phyloP scores from a whole-genome alignment of 2,888 invertebrate genomes.

The Drosophila mayaguana region DNA sequence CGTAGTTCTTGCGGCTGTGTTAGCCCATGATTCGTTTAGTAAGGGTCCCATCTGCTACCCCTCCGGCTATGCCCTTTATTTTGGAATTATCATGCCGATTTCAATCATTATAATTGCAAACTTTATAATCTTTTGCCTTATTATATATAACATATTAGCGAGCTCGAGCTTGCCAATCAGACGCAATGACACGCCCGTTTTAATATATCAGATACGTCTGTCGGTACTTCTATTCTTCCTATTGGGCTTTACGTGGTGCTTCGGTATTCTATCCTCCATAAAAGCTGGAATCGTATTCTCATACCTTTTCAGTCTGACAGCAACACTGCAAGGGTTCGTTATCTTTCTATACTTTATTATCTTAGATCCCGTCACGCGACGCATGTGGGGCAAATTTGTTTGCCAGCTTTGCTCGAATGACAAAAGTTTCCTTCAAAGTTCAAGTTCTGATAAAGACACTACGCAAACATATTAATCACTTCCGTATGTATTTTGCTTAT shows the following conservation, averaged over 20 bases:
- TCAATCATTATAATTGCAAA: slow-evolving; percentile 86
- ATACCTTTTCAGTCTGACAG: slow-evolving; percentile 88
- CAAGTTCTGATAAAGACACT: slow-evolving; percentile 55
- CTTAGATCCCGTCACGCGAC: slow-evolving; percentile 87
- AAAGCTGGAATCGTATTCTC: slow-evolving; percentile 86
- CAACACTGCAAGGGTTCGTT: slow-evolving; percentile 88
- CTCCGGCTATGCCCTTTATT: slow-evolving; percentile 85
- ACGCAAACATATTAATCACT: slow-evolving; percentile 52
- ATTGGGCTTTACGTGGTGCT: slow-evolving; percentile 88
- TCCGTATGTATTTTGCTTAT: background rate
- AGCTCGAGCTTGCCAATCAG: slow-evolving; percentile 86
- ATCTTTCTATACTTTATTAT: slow-evolving; percentile 88
- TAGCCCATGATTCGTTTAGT: slow-evolving; percentile 86
- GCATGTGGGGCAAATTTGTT: slow-evolving; percentile 85
- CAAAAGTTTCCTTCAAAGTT: slow-evolving; percentile 38
- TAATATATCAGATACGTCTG: slow-evolving; percentile 86
- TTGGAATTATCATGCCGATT: slow-evolving; percentile 86
- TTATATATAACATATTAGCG: slow-evolving; percentile 86
- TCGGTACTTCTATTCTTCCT: slow-evolving; percentile 87
- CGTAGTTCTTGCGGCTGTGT: slow-evolving; percentile 85
- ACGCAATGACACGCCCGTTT: slow-evolving; percentile 68
- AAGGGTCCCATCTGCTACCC: slow-evolving; percentile 86
- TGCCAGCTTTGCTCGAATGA: slow-evolving; percentile 40
- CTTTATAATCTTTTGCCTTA: slow-evolving; percentile 86
- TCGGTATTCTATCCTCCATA: slow-evolving; percentile 87